phyloP scores from a whole-genome alignment of 2,888 invertebrate genomes.

The Leptothorax acervorum region DNA sequence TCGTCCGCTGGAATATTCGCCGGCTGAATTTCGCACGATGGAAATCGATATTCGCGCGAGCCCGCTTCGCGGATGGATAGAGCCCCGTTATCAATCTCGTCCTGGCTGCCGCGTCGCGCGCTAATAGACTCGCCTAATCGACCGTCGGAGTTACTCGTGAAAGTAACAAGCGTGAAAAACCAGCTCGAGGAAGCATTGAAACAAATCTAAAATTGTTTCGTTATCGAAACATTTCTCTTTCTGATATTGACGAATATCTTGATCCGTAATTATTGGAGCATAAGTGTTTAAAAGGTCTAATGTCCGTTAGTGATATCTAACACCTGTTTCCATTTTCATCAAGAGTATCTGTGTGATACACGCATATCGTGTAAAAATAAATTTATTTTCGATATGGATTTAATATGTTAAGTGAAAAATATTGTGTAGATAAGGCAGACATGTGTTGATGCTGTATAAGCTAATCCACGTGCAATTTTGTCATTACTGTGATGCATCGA shows the following conservation, averaged over 20 bases:
- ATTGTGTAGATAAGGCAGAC: not conserved
- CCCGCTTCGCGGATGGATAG: conserved; percentile 18
- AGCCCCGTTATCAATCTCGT: conserved; percentile 45
- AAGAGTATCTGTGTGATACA: not conserved
- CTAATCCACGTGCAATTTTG: not conserved
- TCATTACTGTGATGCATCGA: not conserved
- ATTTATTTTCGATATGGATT: conserved; percentile 12
- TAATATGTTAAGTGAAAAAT: not conserved
- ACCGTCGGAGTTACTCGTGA: not conserved
- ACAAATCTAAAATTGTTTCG: not conserved
- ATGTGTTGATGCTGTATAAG: not conserved
- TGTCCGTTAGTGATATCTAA: not conserved
- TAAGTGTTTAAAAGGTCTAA: not conserved
- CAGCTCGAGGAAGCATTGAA: not conserved
- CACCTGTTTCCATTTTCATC: not conserved
- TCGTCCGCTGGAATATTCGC: conserved; percentile 43
- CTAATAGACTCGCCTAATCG: conserved; percentile 46
- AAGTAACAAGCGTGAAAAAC: conserved; percentile 17
- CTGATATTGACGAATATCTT: not conserved
- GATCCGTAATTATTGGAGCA: not conserved
- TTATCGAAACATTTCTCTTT: not conserved
- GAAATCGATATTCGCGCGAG: conserved; percentile 61
- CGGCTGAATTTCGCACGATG: conserved; percentile 44
- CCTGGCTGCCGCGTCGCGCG: conserved; percentile 35
- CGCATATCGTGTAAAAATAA: not conserved